phyloP scores from a whole-genome alignment of 2,113 vertebrate genomes.

The Clarias gariepinus region DNA sequence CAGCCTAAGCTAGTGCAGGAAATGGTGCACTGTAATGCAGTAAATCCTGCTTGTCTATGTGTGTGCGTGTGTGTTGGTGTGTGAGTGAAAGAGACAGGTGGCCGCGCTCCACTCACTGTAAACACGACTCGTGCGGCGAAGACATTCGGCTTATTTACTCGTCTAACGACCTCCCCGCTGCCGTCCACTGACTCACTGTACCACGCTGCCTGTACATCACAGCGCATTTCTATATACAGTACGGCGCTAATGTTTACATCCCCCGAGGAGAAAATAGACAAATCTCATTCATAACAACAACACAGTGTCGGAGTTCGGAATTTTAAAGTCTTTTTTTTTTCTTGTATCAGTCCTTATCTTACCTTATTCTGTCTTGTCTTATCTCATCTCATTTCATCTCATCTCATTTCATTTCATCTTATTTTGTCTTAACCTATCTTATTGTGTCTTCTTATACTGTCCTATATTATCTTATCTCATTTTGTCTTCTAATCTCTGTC shows the following conservation, averaged over 20 bases:
- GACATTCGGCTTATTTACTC: constrained; percentile 75
- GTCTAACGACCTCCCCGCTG: constrained; percentile 62
- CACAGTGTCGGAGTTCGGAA: neutral
- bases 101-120: constrained; percentile 68
- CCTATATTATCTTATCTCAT: neutral
- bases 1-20: constrained; percentile 35
- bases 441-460: neutral
- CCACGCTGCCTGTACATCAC: neutral
- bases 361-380: neutral
- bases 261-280: neutral
- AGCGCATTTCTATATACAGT: neutral
- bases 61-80: constrained; percentile 10
- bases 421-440: neutral
- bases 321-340: neutral
- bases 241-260: neutral
- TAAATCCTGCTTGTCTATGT: constrained; percentile 37
- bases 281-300: neutral
- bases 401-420: neutral
- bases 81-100: constrained; percentile 73
- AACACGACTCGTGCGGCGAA: constrained; percentile 71
- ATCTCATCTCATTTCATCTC: neutral
- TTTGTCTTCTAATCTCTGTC: neutral
- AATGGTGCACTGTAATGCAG: constrained; percentile 37
- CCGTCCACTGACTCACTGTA: constrained; percentile 56
- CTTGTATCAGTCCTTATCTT: neutral